Conservation (phyloP, 1,140 invertebrate species). For the Ips nitidus region DNA sequence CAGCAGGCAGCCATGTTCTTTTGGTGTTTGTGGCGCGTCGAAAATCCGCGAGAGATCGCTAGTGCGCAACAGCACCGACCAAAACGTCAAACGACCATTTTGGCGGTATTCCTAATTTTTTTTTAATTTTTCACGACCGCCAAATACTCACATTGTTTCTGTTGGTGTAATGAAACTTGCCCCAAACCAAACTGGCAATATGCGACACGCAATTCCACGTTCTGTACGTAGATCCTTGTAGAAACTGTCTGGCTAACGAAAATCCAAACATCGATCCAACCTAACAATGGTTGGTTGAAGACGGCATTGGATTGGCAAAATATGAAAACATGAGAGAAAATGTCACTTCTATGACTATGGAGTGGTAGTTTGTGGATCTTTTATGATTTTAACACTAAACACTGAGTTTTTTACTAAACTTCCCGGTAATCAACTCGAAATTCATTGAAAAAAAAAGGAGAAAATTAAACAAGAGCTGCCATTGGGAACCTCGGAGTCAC, state of each 20-base stretch:
- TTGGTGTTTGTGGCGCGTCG: constrained; percentile 23
- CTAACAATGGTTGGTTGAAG: constrained; percentile 44
- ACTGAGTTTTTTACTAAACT: too few species aligned
- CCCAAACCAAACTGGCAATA: constrained; percentile 60
- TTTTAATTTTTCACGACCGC: background rate
- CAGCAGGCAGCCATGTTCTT: constrained; percentile 22
- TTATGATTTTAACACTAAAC: too few species aligned
- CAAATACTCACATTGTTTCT: constrained; percentile 58
- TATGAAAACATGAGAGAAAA: constrained; percentile 46
- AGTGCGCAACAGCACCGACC: constrained; percentile 4
- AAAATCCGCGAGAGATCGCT: background rate
- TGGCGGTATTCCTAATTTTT: constrained; percentile 19
- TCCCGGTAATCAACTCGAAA: too few species aligned
- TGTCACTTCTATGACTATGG: too few species aligned
- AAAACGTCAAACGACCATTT: constrained; percentile 23
- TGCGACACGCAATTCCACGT: constrained; percentile 63
- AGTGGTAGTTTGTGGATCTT: too few species aligned
- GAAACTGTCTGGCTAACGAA: constrained; percentile 59
- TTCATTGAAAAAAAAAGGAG: too few species aligned
- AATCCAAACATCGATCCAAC: constrained; percentile 65
- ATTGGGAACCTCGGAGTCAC: too few species aligned
- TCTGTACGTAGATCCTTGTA: constrained; percentile 62
- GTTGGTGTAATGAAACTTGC: constrained; percentile 59
- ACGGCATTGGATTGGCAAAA: constrained; percentile 38
- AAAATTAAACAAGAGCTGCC: too few species aligned